phyloP scores from a whole-genome alignment of 2,797 vertebrate genomes.

The Sebastes goodei region DNA sequence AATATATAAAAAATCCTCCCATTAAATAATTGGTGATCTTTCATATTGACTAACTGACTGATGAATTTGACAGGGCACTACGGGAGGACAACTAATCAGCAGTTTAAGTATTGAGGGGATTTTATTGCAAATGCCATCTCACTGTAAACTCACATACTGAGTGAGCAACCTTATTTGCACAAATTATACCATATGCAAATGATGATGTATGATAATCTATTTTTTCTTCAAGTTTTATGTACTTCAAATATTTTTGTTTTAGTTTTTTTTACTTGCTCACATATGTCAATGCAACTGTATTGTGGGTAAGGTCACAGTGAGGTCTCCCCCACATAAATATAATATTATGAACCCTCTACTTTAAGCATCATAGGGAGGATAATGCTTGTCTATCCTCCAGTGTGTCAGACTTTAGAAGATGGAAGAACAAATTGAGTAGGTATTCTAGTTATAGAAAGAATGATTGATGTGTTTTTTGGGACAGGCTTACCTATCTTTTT shows the following conservation, averaged over 20 bases:
- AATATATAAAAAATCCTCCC: neutral
- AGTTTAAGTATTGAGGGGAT: neutral
- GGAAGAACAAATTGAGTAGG: neutral
- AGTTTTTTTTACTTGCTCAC: neutral
- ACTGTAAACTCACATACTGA: neutral
- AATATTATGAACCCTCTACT: neutral
- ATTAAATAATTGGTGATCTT: neutral
- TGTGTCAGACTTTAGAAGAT: neutral
- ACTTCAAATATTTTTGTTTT: neutral
- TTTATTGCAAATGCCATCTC: neutral
- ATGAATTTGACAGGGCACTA: neutral
- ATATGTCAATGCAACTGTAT: neutral
- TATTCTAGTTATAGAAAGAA: neutral
- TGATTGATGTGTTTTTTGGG: neutral
- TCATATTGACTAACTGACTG: neutral
- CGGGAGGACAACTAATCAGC: neutral
- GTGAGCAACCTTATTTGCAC: neutral
- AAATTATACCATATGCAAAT: neutral
- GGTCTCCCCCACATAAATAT: neutral
- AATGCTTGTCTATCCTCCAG: neutral
- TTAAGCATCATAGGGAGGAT: neutral
- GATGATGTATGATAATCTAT: neutral
- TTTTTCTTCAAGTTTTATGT: neutral
- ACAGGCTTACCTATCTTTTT: slow-evolving; percentile 78
- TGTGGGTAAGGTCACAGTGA: neutral